These are phyloP conservation scores for Panonychus citri DNA, from an alignment of 1,140 invertebrate genomes.

Conservation along the genomic window DNA sequence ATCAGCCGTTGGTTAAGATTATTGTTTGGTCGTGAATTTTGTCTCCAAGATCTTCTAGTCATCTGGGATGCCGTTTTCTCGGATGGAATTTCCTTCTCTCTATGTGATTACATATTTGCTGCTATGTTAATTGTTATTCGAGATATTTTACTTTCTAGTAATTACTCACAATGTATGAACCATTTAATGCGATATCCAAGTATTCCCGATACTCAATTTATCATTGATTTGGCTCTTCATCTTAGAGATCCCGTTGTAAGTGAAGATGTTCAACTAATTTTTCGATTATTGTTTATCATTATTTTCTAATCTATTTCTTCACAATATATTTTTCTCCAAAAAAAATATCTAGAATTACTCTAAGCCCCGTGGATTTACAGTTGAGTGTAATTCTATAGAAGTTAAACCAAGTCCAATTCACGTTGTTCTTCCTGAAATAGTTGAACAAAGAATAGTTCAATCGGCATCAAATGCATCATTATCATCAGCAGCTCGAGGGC, in stretches of 20 bases:
- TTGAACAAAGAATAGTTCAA: neutral
- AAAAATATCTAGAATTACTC: conserved; percentile 12
- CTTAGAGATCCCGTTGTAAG: conserved; percentile 27
- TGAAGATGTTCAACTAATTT: neutral
- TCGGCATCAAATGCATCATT: neutral
- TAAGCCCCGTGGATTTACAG: conserved; percentile 6
- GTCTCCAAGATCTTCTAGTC: conserved; percentile 41
- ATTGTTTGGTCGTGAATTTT: conserved; percentile 53
- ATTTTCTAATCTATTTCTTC: neutral
- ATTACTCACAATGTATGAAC: conserved; percentile 36
- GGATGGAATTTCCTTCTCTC: conserved; percentile 38
- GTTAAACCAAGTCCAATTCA: neutral
- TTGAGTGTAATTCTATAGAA: neutral
- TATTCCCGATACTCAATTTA: conserved; percentile 33
- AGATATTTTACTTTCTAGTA: conserved; percentile 32
- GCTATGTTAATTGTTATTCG: conserved; percentile 48
- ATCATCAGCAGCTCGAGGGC: neutral
- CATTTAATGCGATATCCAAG: conserved; percentile 41
- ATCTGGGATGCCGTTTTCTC: conserved; percentile 59
- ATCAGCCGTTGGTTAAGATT: conserved; percentile 49
- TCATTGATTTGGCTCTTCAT: conserved; percentile 36
- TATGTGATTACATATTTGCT: conserved; percentile 48
- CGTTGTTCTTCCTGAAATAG: neutral
- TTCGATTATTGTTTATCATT: neutral
- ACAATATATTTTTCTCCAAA: neutral